Conservation (phyloP, 2,888 invertebrate species). For the Graphium colonna region DNA sequence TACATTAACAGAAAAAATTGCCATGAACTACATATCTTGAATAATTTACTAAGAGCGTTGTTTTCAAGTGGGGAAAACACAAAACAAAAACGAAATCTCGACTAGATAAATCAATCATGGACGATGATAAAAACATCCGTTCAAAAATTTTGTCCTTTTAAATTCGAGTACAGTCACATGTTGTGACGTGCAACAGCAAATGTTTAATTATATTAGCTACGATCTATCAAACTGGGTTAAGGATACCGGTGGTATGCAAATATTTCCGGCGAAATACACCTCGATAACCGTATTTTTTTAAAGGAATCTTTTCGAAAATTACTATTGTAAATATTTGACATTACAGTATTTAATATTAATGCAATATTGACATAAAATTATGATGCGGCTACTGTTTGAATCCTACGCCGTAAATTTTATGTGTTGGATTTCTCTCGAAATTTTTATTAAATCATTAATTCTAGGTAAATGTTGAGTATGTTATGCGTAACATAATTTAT, state of each 20-base stretch:
- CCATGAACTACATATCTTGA: conserved; percentile 17
- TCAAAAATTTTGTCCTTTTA: background rate
- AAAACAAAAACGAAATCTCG: conserved; percentile 26
- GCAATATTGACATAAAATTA: background rate
- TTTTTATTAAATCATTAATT: too few species aligned
- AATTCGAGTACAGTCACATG: conserved; percentile 56
- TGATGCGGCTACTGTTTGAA: too few species aligned
- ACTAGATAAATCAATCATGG: conserved; percentile 71
- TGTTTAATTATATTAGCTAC: conserved; percentile 45
- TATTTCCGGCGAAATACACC: conserved; percentile 22
- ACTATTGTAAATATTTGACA: conserved; percentile 14
- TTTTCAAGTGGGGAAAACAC: conserved; percentile 27
- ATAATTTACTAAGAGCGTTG: conserved; percentile 22
- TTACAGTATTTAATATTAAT: background rate
- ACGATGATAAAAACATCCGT: conserved; percentile 39
- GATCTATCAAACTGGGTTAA: conserved; percentile 46
- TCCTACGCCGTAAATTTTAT: too few species aligned
- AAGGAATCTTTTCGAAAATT: conserved; percentile 5
- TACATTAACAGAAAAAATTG: conserved; percentile 1
- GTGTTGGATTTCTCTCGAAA: too few species aligned
- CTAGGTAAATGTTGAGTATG: too few species aligned
- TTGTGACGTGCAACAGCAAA: conserved; percentile 46
- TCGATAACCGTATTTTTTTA: conserved; percentile 17
- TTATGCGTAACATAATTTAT: too few species aligned
- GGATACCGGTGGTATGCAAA: conserved; percentile 29